A percentile compares a stretch with the other conserved stretches of the same genome.
These are phyloP conservation scores for Rotaria socialis DNA, from an alignment of 2,888 invertebrate genomes.

Conservation along the genomic window DNA sequence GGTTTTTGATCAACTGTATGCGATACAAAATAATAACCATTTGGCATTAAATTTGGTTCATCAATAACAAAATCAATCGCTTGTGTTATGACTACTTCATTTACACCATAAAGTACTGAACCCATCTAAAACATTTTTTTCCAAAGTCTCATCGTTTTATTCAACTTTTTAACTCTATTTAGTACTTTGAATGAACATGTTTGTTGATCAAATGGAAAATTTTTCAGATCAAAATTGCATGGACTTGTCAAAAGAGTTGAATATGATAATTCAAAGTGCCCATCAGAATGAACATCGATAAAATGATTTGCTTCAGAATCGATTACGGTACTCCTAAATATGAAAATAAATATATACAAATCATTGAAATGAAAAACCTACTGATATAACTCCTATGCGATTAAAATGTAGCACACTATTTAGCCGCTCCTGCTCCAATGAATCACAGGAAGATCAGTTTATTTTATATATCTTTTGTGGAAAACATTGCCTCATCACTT, in stretches of 20 bases:
- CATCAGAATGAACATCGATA: neutral
- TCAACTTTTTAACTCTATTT: neutral
- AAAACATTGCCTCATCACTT: too few relatives aligned
- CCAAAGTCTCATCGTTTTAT: neutral
- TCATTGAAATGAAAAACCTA: neutral
- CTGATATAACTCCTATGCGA: too few relatives aligned
- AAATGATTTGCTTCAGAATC: constrained; percentile 12
- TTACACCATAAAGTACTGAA: neutral
- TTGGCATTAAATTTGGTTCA: constrained; percentile 24
- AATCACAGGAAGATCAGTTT: too few relatives aligned
- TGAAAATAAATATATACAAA: neutral
- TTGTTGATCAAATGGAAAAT: constrained; percentile 37
- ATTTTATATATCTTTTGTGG: too few relatives aligned
- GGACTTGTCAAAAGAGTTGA: neutral
- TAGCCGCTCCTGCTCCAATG: too few relatives aligned
- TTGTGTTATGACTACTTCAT: neutral
- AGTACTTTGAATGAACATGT: constrained; percentile 26
- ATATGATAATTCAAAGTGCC: constrained; percentile 14
- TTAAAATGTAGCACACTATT: too few relatives aligned
- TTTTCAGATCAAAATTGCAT: constrained; percentile 6
- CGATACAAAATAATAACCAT: constrained; percentile 5
- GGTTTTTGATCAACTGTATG: neutral
- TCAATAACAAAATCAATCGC: constrained; percentile 24
- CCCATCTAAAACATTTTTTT: neutral
- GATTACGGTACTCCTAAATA: neutral